Conservation (phyloP, 2,113 vertebrate genomes). For the Takifugu flavidus region DNA sequence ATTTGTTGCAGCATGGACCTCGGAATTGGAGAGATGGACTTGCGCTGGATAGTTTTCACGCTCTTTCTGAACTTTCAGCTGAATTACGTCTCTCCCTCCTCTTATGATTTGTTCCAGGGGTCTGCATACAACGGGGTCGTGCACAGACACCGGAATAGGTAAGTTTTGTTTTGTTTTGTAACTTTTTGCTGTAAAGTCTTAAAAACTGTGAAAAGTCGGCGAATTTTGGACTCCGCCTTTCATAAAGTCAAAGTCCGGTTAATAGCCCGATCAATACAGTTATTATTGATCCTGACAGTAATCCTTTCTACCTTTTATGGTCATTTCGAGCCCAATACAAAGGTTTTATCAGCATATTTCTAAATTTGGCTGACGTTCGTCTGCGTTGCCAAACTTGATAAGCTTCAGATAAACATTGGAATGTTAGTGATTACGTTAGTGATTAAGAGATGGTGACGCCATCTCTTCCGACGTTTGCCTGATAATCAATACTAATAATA, state of each 20-base stretch:
- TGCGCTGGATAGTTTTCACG: conserved; percentile 51
- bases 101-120: conserved; percentile 63
- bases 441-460: too few relatives aligned
- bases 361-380: conserved; percentile 31
- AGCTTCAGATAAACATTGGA: conserved; percentile 43
- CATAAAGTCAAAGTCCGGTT: not conserved
- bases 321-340: conserved; percentile 1
- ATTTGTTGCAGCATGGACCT: conserved; percentile 33
- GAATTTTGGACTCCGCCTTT: conserved; percentile 1
- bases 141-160: conserved; percentile 75
- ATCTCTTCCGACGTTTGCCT: not conserved
- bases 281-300: conserved; percentile 1
- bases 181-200: not conserved
- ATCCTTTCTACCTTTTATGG: conserved; percentile 27
- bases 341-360: conserved; percentile 31
- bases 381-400: conserved; percentile 38
- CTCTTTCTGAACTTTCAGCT: conserved; percentile 61
- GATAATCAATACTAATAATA: too few relatives aligned
- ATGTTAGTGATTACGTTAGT: conserved; percentile 25
- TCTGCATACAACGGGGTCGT: conserved; percentile 54
- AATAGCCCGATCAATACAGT: not conserved
- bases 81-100: conserved; percentile 55
- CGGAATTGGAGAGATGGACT: conserved; percentile 29
- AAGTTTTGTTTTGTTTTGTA: conserved; percentile 12
- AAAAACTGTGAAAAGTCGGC: too few relatives aligned